These are phyloP conservation scores for Microplitis manilae DNA, from an alignment of 2,888 invertebrate species.

Conservation along the genomic window DNA sequence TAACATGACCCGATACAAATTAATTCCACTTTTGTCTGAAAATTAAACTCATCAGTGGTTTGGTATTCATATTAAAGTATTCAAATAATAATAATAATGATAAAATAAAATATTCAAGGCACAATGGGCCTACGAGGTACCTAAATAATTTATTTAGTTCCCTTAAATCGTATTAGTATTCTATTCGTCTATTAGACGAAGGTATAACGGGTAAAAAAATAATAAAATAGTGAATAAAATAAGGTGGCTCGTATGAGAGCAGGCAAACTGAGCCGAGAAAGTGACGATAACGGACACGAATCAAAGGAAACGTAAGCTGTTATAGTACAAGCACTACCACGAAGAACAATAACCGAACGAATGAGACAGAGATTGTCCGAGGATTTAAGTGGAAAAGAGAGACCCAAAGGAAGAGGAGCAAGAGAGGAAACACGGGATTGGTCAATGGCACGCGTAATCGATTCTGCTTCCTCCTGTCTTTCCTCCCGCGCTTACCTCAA, in stretches of 20 bases:
- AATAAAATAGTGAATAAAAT: neutral
- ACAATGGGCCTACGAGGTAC: conserved; percentile 9
- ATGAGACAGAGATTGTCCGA: neutral
- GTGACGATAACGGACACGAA: conserved; percentile 21
- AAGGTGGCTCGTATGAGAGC: neutral
- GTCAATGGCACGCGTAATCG: conserved; percentile 60
- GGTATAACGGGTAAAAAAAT: neutral
- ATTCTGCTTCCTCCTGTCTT: conserved; percentile 43
- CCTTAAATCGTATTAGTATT: neutral
- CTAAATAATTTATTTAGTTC: neutral
- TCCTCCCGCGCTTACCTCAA: neutral
- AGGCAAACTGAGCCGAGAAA: conserved; percentile 1
- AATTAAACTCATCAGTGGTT: neutral
- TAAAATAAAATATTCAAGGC: conserved; percentile 3
- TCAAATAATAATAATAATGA: neutral
- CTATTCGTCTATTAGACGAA: neutral
- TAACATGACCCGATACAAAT: neutral
- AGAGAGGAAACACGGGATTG: conserved; percentile 46
- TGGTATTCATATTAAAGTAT: too few species aligned
- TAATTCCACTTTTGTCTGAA: neutral
- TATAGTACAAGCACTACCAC: neutral
- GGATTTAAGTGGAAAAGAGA: neutral
- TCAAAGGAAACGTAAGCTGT: conserved; percentile 6
- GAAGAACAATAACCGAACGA: conserved; percentile 46
- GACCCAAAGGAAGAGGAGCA: neutral